Base-by-base conservation (phyloP, 2,888 invertebrate genomes). In the Scaptomyza caliginosa region DNA sequence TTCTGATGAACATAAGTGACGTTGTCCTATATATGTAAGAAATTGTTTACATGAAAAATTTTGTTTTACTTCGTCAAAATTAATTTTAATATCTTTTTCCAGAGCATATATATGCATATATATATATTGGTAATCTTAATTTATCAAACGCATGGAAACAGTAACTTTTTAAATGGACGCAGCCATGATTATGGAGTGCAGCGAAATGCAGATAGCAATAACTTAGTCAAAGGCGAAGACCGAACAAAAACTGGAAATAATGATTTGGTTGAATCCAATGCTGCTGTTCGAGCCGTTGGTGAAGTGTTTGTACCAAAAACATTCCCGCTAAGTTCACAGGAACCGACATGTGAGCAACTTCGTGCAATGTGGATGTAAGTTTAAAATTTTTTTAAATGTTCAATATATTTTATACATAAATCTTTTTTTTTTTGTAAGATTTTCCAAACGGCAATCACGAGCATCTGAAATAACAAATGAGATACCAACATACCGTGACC, bases 391-490 rank as follows among this genome's bases (percentile, higher is more conserved):
- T 42, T 13, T 23, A 2, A 23, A 13, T 42, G 7, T 19, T 17
- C 10, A 19, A 8, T 19, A 32, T 16, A 2, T 24, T 8, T 19
- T 2, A 8, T n/a, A n/a, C n/a, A n/a, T n/a, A 0, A n/a, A 21
- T 16, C 17, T 24, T 16, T 2, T 8, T 24, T 24, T 24, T 24
- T 0, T 24, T 8, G 7, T 8, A 57, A 90, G 91, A 90, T 96
- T 96, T 92, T 97, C 96, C 13, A 96, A 96, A 91, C 92, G 97
- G 62, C 97, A 97, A 92, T 96, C 96, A 46, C 93, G 97, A 34
- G 96, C 96, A 13, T 95, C 96, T 5, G 96, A 97, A 91, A 94
- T 96, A 73, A 96, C 96, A 87, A 97, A 97, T 91, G 96, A 96
- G 92, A 95, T 97, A 78, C 96, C 95, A 71, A 94, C 95, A 64